Evolutionary conservation across 2,113 vertebrate species (phyloP), one percentile per base, ranked within the genome.

Genomic region (Azemiops feae): DNA sequence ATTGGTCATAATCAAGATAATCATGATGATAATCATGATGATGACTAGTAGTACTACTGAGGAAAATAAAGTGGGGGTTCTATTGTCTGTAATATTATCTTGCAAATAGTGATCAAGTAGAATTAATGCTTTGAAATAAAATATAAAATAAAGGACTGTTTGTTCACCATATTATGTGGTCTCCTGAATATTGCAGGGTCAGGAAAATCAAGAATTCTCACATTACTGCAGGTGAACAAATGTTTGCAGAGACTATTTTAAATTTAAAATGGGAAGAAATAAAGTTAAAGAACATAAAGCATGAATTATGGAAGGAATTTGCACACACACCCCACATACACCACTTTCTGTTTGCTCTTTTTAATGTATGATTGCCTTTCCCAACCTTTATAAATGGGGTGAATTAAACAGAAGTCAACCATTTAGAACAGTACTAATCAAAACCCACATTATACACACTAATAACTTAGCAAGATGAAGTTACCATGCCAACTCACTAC

Each of bases 401-500:
- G 74, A 81, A 81, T 81, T 81, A 81, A 81, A 43, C 74, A 81
- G 34, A 81, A 81, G 18, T 81, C 74, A 81, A 81, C 34, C 74
- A 43, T 81, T 81, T 96, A 95, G 92, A 96, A 96, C 20, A 96
- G 96, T 96, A 90, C 93, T 93, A 94, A 97, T 96, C 96, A 96
- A 95, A 92, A 94, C 96, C 92, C n/a, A 95, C 95, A 95, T 95
- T 91, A 93, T 95, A 95, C 87, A 34, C 94, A 93, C 95, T 94
- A 96, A 96, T 95, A 96, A 96, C 96, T 95, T 97, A 95, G 95
- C 95, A 95, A 69, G 95, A 96, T 93, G 95, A 96, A 95, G 97
- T 97, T 97, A 95, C 97, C 96, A 97, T 97, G 97, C 97, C 97
- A 97, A 97, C 97, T 96, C 95, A 91, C 94, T 96, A 96, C 93